Evolutionary conservation across 2,888 invertebrate genomes (phyloP), one percentile per base, ranked within the genome.

Genomic region (Steinernema scapterisci): DNA sequence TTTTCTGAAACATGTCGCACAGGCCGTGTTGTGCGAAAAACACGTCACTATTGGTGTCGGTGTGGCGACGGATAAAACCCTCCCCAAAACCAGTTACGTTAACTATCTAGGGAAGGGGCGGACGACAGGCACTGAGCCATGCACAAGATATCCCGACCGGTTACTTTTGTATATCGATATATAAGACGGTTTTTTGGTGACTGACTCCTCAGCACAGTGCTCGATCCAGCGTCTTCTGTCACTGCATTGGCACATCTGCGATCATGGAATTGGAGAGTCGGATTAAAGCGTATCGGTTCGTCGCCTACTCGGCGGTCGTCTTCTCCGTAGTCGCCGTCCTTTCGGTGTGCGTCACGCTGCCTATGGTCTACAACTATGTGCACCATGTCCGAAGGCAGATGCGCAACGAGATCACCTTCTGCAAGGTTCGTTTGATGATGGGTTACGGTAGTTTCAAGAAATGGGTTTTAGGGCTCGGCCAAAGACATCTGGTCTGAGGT

Each of bases 401-500:
- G 74, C 78, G 79, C 78, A 78, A 79, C 19, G 79, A 80, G 70
- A 78, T 80, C 74, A 73, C 71, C 43, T 80, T 78, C 79, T 80
- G 80, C 75, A 79, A 79, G 77, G 75, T 75, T 11, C 9, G 21
- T n/a, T 43, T n/a, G 25, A 6, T 43, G 13, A 16, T 44, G 38
- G 38, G 38, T 38, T 38, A 38, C 38, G 38, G 38, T 38, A 38
- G 3, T 54, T 23, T 54, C 21, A 54, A 21, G 9, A 23, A 54
- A 11, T 27, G 2, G 1, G n/a, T 54, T 75, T 13, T 72, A 78
- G 79, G 77, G 79, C 1, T 81, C 82, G 19, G 81, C 82, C 71
- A 79, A 81, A 73, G 81, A 82, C 75, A 82, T 82, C 76, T 82
- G 81, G 80, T 75, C 80, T 23, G 82, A 82, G 75, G 81, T 82